Base-by-base conservation (phyloP, 2,113 vertebrate genomes). In the Hyaena hyaena region DNA sequence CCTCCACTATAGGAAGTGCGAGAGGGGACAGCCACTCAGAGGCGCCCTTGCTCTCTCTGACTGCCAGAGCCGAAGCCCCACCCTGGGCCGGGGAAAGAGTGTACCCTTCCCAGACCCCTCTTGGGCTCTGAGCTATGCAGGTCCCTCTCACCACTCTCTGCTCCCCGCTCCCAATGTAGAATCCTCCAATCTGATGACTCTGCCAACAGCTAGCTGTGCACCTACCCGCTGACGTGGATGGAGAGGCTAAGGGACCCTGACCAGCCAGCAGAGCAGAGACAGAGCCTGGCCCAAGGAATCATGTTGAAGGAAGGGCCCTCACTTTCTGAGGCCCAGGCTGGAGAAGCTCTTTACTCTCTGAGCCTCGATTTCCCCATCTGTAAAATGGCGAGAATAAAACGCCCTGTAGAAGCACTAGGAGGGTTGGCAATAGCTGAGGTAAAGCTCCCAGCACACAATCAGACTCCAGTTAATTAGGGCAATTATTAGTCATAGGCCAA, bases 201-300 rank as follows among this genome's bases (percentile, higher is more conserved):
- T 17, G 50, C 68, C 21, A 48, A 3, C 16, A 73, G 61, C 68
- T 6, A 3, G 14, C 28, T 53, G 63, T 53, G 53, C 4, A 33
- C 16, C 71, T 3, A 9, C 33, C 8, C 19, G 0, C 50, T 10
- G 50, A 53, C 5, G 2, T 68, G 66, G 48, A 15, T 0, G 9
- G 53, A 35, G 35, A 77, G 14, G 1, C n/a, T 50, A 10, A 15
- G 26, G 63, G 31, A 1, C 35, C 4, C 48, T 50, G 83, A 73
- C 31, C 48, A 55, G 74, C 28, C 28, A 11, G 79, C 71, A 45
- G 71, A n/a, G n/a, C 23, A 39, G n/a, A 58, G 31, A 26, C 6
- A 31, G 69, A 84, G 10, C 53, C 90, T 6, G 2, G 50, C 9
- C 5, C 5, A 17, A 68, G 65, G 55, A 76, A 43, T 43, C 28